Percentiles rank a stretch among this genome's conserved stretches.
Evolutionary conservation across 2,797 vertebrate species (phyloP).

Genomic region (Gadopsis marmoratus): DNA sequence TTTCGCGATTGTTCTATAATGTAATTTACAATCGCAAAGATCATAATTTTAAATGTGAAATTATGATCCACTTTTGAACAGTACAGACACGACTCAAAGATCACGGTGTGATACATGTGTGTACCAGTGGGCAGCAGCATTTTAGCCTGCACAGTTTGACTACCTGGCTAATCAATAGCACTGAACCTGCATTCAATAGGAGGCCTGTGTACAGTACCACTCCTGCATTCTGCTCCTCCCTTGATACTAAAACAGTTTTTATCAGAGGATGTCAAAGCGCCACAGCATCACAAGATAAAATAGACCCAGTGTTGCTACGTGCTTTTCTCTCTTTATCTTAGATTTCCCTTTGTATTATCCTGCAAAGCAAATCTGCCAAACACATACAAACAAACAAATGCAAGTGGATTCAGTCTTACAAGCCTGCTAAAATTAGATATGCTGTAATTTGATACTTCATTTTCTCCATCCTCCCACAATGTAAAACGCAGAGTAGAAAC

Average conservation of each 20-base stretch:
- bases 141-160: slow-evolving; percentile 46
- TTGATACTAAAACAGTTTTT: slow-evolving; percentile 18
- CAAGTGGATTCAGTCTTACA: slow-evolving; percentile 16
- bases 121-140: slow-evolving; percentile 27
- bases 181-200: slow-evolving; percentile 28
- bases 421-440: slow-evolving; percentile 44
- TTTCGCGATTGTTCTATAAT: too few relatives aligned
- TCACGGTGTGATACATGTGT: slow-evolving; percentile 27
- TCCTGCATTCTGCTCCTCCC: slow-evolving; percentile 1
- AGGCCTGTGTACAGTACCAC: slow-evolving; percentile 13
- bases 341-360: slow-evolving; percentile 21
- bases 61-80: background rate
- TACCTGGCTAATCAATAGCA: slow-evolving; percentile 49
- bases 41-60: background rate
- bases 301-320: slow-evolving; percentile 10
- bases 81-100: slow-evolving; percentile 2
- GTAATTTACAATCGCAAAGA: background rate
- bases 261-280: slow-evolving; percentile 14
- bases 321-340: slow-evolving; percentile 7
- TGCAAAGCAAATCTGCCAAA: slow-evolving; percentile 25
- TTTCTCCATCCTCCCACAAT: slow-evolving; percentile 39
- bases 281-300: slow-evolving; percentile 18
- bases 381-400: slow-evolving; percentile 37
- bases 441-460: slow-evolving; percentile 43
- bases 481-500: slow-evolving; percentile 26